These are phyloP conservation scores for Empis stercorea DNA, from an alignment of 2,888 invertebrate species.

Conservation along the genomic window DNA sequence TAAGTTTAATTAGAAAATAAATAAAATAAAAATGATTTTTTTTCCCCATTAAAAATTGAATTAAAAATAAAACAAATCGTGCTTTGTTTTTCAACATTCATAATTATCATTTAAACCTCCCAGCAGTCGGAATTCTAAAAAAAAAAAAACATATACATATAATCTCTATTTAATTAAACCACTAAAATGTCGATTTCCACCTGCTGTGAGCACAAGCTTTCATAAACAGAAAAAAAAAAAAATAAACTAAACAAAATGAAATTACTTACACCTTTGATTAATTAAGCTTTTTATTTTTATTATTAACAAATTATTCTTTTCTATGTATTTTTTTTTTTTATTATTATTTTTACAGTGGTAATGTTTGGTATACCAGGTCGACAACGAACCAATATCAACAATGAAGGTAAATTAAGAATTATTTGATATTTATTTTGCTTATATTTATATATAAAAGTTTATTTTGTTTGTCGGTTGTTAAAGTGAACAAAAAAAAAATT, in stretches of 20 bases:
- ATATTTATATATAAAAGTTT: slow-evolving; percentile 2
- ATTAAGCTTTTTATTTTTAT: too few species aligned
- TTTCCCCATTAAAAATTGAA: too few species aligned
- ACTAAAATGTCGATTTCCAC: slow-evolving; percentile 5
- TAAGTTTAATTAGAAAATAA: slow-evolving; percentile 20
- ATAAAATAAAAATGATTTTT: slow-evolving; percentile 2
- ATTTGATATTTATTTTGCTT: slow-evolving; percentile 11
- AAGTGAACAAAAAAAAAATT: too few species aligned
- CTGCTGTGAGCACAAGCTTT: slow-evolving; percentile 1
- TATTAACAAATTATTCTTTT: too few species aligned
- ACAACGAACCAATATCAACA: slow-evolving; percentile 27
- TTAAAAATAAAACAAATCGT: too few species aligned
- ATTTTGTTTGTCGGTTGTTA: not conserved
- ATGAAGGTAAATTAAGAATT: slow-evolving; percentile 30
- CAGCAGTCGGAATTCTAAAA: slow-evolving; percentile 4
- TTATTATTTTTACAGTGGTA: slow-evolving; percentile 23
- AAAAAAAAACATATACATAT: too few species aligned
- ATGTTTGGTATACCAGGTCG: slow-evolving; percentile 25
- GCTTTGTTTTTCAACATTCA: not conserved
- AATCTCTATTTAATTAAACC: too few species aligned
- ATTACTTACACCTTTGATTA: not conserved
- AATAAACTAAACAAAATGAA: not conserved
- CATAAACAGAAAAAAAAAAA: not conserved
- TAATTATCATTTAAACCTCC: not conserved
- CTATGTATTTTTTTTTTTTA: too few species aligned